phyloP scores from a whole-genome alignment of 2,113 vertebrate species.

The Megatriorchis doriae region DNA sequence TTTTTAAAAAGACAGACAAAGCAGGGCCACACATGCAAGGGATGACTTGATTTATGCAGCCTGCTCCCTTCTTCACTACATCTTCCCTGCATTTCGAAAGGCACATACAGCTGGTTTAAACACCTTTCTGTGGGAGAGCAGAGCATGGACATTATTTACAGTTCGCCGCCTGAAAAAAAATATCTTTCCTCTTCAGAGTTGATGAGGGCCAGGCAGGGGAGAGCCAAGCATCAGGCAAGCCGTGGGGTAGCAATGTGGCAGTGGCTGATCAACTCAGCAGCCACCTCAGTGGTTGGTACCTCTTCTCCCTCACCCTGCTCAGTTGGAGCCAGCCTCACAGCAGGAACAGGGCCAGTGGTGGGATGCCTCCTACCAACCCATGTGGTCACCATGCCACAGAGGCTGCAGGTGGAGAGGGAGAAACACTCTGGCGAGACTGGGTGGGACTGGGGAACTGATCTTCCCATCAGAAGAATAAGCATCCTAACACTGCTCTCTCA shows the following conservation, averaged over 20 bases:
- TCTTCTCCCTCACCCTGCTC: background rate
- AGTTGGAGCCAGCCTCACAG: background rate
- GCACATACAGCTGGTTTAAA: background rate
- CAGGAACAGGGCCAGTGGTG: fast-evolving
- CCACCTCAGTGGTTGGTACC: background rate
- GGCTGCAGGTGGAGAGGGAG: background rate
- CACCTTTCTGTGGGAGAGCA: background rate
- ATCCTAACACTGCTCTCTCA: background rate
- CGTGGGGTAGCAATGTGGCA: background rate
- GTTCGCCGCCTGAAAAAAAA: background rate
- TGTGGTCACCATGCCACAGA: background rate
- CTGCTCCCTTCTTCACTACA: background rate
- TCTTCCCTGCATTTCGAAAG: background rate
- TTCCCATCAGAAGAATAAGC: background rate
- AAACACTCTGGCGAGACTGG: background rate
- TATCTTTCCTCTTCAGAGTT: background rate
- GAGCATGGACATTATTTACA: background rate
- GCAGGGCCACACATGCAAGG: background rate
- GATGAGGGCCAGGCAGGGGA: background rate
- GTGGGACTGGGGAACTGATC: background rate
- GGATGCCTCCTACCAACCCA: background rate
- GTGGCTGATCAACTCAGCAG: background rate
- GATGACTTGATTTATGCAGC: background rate
- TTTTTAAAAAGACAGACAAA: background rate
- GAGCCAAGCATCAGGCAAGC: background rate